A percentile compares a stretch with the other conserved stretches of the same genome.
Conservation (phyloP, 2,113 vertebrate species). For the Oceanodroma tethys region DNA sequence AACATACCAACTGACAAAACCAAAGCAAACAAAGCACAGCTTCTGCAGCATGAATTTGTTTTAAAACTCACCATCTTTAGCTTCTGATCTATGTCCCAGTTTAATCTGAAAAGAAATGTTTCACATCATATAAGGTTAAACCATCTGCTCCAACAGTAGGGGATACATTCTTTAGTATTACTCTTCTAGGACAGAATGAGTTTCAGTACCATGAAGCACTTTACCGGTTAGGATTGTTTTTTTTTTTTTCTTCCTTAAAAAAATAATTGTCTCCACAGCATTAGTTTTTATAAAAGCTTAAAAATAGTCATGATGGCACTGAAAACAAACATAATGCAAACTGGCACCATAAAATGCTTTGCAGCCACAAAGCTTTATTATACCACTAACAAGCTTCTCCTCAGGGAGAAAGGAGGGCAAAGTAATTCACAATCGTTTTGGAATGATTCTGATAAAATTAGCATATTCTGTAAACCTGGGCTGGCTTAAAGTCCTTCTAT, state of each 20-base stretch:
- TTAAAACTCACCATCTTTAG: slow-evolving; percentile 90
- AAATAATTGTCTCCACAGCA: background rate
- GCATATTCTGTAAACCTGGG: background rate
- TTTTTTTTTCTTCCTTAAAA: background rate
- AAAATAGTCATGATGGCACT: background rate
- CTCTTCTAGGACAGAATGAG: background rate
- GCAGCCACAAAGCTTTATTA: background rate
- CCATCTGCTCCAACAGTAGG: background rate
- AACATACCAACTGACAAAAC: background rate
- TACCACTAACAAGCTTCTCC: background rate
- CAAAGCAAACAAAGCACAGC: background rate
- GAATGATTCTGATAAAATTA: background rate
- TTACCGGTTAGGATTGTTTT: background rate
- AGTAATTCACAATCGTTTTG: background rate
- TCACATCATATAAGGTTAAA: background rate
- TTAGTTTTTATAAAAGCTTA: background rate
- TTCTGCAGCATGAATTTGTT: background rate
- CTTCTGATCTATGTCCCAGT: slow-evolving; percentile 94
- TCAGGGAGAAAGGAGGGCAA: background rate
- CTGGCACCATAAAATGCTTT: background rate
- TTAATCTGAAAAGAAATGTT: slow-evolving; percentile 84
- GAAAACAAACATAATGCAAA: background rate
- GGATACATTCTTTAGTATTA: background rate
- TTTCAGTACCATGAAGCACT: background rate
- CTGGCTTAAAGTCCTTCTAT: background rate